Evolutionary conservation across 2,797 vertebrate species (phyloP).

Genomic region (Gephyroberyx darwinii): DNA sequence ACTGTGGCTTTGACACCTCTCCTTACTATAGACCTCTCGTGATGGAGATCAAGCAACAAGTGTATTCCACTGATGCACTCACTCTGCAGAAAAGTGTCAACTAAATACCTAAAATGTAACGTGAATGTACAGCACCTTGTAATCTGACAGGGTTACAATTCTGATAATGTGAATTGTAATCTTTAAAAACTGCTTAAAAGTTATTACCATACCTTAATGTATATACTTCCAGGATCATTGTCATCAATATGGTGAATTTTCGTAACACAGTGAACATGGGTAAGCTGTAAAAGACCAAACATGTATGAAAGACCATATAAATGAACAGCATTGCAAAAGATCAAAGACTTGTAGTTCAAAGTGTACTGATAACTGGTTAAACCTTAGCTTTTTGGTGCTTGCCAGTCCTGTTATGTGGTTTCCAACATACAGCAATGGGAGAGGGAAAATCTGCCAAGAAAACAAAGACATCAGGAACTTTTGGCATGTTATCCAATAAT

Average conservation of each 20-base stretch:
- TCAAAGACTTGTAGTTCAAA: neutral
- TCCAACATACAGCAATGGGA: constrained; percentile 90
- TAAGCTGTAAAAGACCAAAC: constrained; percentile 81
- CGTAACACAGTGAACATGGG: constrained; percentile 97
- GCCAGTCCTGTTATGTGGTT: constrained; percentile 93
- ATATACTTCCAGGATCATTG: constrained; percentile 88
- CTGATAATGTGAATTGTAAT: neutral
- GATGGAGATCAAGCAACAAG: too few relatives aligned
- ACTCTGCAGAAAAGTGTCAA: neutral
- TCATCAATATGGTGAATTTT: constrained; percentile 94
- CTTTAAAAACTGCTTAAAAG: neutral
- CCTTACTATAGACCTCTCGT: too few relatives aligned
- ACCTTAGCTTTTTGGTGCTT: constrained; percentile 95
- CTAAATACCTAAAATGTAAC: too few relatives aligned
- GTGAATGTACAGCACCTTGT: neutral
- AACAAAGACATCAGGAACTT: neutral
- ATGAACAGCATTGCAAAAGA: neutral
- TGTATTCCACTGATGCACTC: neutral
- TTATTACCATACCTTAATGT: constrained; percentile 83
- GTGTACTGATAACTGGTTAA: constrained; percentile 45
- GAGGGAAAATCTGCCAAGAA: constrained; percentile 89
- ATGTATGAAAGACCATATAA: neutral
- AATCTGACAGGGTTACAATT: neutral
- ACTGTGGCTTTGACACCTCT: too few relatives aligned
- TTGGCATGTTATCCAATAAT: neutral